These are phyloP conservation scores for Enteromius radiatus DNA, from an alignment of 2,797 vertebrate species.

Conservation along the genomic window DNA sequence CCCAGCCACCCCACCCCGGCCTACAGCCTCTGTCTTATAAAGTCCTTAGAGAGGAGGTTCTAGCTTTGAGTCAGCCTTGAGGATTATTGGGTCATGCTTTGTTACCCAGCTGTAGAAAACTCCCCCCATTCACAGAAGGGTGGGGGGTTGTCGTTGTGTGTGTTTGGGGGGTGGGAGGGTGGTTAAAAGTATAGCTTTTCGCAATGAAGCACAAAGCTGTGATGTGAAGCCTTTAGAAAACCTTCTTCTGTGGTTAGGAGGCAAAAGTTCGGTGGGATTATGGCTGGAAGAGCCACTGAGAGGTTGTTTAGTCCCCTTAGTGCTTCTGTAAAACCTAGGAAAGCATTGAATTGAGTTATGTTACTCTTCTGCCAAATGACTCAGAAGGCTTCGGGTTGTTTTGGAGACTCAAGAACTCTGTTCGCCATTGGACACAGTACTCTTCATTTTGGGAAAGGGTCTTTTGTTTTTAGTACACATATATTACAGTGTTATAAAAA, in stretches of 20 bases:
- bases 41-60: conserved; percentile 78
- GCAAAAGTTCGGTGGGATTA: conserved; percentile 55
- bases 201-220: conserved; percentile 53
- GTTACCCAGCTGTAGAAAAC: conserved; percentile 84
- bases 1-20: conserved; percentile 34
- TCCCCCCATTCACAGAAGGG: conserved; percentile 72
- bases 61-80: conserved; percentile 80
- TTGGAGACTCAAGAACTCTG: conserved; percentile 4
- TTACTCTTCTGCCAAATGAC: conserved; percentile 33
- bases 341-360: conserved; percentile 17
- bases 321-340: conserved; percentile 31
- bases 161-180: conserved; percentile 48
- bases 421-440: not conserved
- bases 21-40: conserved; percentile 68
- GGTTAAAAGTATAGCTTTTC: conserved; percentile 46
- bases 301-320: conserved; percentile 26
- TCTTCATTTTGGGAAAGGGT: conserved; percentile 7
- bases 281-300: conserved; percentile 42
- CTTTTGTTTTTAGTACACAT: conserved; percentile 37
- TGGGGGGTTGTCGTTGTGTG: conserved; percentile 45
- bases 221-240: conserved; percentile 56
- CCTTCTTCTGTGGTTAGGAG: conserved; percentile 47
- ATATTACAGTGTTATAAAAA: not conserved
- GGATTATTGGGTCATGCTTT: conserved; percentile 87
- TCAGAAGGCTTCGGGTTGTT: conserved; percentile 16